Evolutionary conservation across 2,888 invertebrate genomes (phyloP).

Genomic region (Lottia scabra): DNA sequence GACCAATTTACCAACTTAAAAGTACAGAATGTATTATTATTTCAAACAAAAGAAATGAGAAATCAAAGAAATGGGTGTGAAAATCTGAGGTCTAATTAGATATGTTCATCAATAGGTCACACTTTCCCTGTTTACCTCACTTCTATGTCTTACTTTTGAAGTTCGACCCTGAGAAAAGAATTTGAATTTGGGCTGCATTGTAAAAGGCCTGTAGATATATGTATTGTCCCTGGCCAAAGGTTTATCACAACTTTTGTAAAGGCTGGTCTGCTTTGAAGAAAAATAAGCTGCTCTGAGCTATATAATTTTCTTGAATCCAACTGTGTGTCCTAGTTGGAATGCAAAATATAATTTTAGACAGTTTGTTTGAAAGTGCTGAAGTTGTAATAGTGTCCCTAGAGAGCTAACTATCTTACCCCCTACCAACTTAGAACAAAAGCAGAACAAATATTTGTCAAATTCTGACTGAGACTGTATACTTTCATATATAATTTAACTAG

Average conservation of each 20-base stretch:
- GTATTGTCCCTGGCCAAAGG: not conserved
- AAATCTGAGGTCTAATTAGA: not conserved
- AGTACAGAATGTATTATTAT: no score
- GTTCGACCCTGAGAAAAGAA: not conserved
- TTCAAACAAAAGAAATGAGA: no score
- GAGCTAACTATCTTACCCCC: not conserved
- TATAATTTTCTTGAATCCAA: not conserved
- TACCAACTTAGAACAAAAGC: not conserved
- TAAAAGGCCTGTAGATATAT: slow-evolving; percentile 3
- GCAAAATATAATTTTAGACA: not conserved
- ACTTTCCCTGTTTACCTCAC: not conserved
- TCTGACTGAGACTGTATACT: not conserved
- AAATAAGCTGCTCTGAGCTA: not conserved
- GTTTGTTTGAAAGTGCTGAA: not conserved
- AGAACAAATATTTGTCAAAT: not conserved
- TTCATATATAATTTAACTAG: not conserved
- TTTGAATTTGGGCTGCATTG: not conserved
- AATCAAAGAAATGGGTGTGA: not conserved
- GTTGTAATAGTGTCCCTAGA: not conserved
- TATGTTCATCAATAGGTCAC: not conserved
- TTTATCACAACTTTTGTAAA: not conserved
- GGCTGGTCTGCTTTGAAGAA: not conserved
- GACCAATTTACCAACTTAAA: no score
- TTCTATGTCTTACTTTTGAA: not conserved
- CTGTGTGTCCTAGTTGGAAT: not conserved